Base-by-base conservation (phyloP, 2,797 vertebrate species). In the Odontamblyopus lacepedii region DNA sequence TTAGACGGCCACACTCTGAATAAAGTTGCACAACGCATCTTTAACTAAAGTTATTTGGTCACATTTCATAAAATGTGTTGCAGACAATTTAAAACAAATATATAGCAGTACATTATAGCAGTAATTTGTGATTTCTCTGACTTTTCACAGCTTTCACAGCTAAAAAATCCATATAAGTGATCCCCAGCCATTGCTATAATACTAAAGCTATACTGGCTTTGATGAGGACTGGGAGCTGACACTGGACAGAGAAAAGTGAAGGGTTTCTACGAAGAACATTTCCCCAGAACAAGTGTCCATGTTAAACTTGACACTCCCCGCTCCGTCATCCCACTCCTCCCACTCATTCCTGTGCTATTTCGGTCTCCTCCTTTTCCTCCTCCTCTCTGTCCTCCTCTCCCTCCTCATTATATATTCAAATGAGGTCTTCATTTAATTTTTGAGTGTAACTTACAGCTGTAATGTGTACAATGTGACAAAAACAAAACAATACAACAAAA, bases 351-450 rank as follows among this genome's bases (percentile, higher is more conserved):
- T 23, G 61, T 9, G 19, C n/a, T 15, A 18, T 13, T 69, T 74
- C 75, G 65, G 30, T 82, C 80, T 66, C 55, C 55, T 55, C 53
- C 19, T 15, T 12, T 6, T 48, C 53, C 19, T 23, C 51, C 19
- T n/a, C 7, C 55, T 57, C 23, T 26, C 23, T 32, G 55, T 55
- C n/a, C 60, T 53, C 71, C 4, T 6, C 41, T 32, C 48, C 66
- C 3, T n/a, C 12, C 35, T 67, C 56, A 12, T 19, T 15, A 15
- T 48, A 15, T 48, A 48, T 48, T 48, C 13, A 48, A 48, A 48
- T 48, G 6, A 15, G 44, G 44, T 48, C 3, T 38, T 38, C 8
- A 48, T 48, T 48, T 48, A 3, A 48, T 15, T 48, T 48, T 38
- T 48, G 12, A 13, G 44, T 16, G 44, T 48, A 15, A 15, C 13